A percentile compares a stretch with the other conserved stretches of the same genome.
These are phyloP conservation scores for Gallinago jamesoni DNA, from an alignment of 2,113 vertebrate species.

Conservation along the genomic window DNA sequence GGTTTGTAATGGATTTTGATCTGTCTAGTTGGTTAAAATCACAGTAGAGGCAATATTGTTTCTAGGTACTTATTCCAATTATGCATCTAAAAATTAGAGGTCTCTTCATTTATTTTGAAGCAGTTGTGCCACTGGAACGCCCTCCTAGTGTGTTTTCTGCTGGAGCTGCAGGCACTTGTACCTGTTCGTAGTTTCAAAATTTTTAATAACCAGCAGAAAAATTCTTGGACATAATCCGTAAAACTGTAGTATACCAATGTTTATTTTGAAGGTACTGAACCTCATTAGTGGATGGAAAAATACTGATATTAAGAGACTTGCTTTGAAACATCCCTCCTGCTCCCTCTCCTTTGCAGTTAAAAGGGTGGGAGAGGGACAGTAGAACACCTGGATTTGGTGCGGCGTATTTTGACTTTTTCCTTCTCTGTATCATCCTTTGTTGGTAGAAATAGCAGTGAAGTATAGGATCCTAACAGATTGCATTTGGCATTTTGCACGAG, in stretches of 20 bases:
- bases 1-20: neutral
- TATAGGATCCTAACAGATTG: neutral
- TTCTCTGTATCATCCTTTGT: neutral
- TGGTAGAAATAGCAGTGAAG: neutral
- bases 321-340: neutral
- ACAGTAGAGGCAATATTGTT: neutral
- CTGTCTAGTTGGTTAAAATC: neutral
- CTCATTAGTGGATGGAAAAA: neutral
- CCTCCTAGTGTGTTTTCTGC: neutral
- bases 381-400: neutral
- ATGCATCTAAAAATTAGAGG: neutral
- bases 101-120: neutral
- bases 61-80: neutral
- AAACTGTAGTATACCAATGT: neutral
- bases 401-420: neutral
- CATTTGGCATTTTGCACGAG: neutral
- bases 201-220: neutral
- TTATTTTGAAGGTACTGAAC: neutral
- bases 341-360: neutral
- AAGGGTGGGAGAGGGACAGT: accelerated
- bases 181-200: neutral
- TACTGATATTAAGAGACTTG: neutral
- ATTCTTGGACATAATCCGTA: neutral
- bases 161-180: neutral
- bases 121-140: neutral